Evolutionary conservation across 2,888 invertebrate genomes (phyloP).

Genomic region (Biston betularia): DNA sequence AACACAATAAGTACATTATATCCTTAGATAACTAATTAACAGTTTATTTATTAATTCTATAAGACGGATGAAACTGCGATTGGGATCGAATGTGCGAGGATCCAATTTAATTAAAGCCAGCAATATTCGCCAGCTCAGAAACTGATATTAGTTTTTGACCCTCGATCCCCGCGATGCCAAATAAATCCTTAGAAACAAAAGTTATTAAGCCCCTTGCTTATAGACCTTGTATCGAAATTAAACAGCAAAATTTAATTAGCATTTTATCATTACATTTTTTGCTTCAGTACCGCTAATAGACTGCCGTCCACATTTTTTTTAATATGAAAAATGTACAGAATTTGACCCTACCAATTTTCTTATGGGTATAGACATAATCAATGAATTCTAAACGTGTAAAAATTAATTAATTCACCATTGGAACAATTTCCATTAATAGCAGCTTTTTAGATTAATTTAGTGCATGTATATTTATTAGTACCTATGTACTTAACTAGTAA

Average conservation of each 20-base stretch:
- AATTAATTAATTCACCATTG: no score
- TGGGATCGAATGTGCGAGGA: conserved; percentile 13
- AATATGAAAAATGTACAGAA: no score
- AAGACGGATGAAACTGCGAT: conserved; percentile 7
- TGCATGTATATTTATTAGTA: no score
- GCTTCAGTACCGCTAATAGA: no score
- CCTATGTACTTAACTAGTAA: no score
- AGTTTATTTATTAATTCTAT: conserved; percentile 5
- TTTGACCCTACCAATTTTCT: no score
- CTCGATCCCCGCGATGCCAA: background rate
- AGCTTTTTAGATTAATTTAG: no score
- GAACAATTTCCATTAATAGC: no score
- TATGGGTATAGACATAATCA: no score
- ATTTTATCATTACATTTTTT: no score
- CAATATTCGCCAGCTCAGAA: conserved; percentile 13
- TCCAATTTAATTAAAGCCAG: conserved; percentile 16
- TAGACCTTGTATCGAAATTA: conserved; percentile 3
- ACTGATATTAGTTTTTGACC: conserved; percentile 29
- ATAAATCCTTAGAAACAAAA: conserved; percentile 14
- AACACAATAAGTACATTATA: background rate
- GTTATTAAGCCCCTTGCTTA: conserved; percentile 13
- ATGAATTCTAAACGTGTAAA: no score
- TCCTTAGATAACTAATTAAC: background rate
- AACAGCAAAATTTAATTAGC: background rate
- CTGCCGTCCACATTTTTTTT: no score